Conservation (phyloP, 1,140 invertebrate genomes). For the Drosophila saltans region DNA sequence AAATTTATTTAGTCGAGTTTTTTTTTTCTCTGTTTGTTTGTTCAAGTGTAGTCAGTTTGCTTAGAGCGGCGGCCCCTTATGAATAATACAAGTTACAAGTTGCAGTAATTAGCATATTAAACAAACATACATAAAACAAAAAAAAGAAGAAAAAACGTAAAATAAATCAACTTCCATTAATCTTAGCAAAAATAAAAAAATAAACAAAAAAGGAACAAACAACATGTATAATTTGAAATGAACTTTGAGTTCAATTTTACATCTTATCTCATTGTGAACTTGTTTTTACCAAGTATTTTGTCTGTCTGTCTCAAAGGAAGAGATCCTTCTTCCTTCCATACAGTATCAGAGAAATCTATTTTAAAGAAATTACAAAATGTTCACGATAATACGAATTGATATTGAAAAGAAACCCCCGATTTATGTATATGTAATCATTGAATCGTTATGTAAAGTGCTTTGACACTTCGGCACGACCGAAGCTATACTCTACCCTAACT, state of each 20-base stretch:
- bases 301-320: no score
- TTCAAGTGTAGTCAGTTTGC: slow-evolving; percentile 8
- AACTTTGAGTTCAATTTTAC: background rate
- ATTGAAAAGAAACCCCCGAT: background rate
- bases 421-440: background rate
- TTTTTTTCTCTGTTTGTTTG: background rate
- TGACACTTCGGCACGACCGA: background rate
- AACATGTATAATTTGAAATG: background rate
- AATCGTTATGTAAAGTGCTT: background rate
- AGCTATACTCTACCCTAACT: no score
- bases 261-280: slow-evolving; percentile 4
- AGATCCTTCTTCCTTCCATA: no score
- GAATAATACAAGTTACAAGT: slow-evolving; percentile 12
- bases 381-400: no score
- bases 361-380: background rate
- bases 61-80: background rate
- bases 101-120: slow-evolving; percentile 10
- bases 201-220: background rate
- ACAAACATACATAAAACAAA: background rate
- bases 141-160: background rate
- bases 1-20: background rate
- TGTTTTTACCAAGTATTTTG: background rate
- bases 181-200: background rate
- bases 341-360: background rate
- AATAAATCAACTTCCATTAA: slow-evolving; percentile 21